Base-by-base conservation (phyloP, 2,888 invertebrate genomes). In the Pterostichus madidus region DNA sequence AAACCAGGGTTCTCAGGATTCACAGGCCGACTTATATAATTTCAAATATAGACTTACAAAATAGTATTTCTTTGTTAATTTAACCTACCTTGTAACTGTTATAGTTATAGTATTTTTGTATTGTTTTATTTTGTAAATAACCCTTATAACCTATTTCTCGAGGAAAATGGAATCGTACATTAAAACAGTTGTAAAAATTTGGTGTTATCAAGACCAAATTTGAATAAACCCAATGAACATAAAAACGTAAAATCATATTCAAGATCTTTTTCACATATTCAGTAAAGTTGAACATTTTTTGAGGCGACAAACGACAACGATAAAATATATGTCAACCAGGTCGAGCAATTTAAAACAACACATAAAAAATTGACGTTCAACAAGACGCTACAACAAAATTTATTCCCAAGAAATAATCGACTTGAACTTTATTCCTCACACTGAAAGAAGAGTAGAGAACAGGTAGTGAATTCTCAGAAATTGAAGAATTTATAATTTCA, bases 381-480 rank as follows among this genome's bases (percentile, higher is more conserved):
- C 49, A 75, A 75, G 73, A 49, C 35, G 75, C 32, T 32, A 77
- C 61, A 59, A 39, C 39, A 78, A 59, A 78, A 78, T 78, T 78
- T 78, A 78, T 78, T 35, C 56, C n/a, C 59, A 17, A 61, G 59
- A 59, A 78, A 61, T 71, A 71, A 71, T 71, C 68, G 44, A 71
- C 68, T 71, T 79, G 68, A 77, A 78, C 79, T 79, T 79, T 79
- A 64, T 61, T 78, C 78, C 61, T 61, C 17, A 53, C 24, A 8
- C 39, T 53, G 53, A 76, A 76, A 35, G 76, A 52, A 79, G 49
- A 35, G 44, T 61, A 61, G 56, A 73, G 73, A 81, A 81, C 81
- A 73, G 81, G 81, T 81, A 81, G 81, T 81, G 73, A 46, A 46
- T 81, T 81, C 81, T 49, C 35, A 61, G 81, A 81, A 81, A 75